Evolutionary conservation across 2,888 invertebrate genomes (phyloP).

Genomic region (Cephus spinipes): DNA sequence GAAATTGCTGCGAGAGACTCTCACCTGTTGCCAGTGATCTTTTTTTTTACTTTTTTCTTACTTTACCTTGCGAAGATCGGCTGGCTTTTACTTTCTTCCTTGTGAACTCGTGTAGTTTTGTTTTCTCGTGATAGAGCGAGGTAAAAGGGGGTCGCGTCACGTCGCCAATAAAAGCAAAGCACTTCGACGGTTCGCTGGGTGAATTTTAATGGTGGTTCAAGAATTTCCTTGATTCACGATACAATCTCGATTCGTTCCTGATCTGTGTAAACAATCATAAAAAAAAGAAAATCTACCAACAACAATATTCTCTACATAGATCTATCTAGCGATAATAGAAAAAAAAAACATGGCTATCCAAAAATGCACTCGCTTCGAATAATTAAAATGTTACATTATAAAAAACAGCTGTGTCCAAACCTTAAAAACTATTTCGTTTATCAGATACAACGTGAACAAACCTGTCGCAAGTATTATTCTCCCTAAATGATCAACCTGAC

Average conservation of each 20-base stretch:
- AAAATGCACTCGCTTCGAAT: not conserved
- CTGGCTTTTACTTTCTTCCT: conserved; percentile 15
- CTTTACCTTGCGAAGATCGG: not conserved
- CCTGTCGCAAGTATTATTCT: not conserved
- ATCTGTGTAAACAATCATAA: not conserved
- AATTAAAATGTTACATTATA: not conserved
- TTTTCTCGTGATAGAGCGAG: no score
- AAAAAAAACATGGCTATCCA: not conserved
- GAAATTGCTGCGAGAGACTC: not conserved
- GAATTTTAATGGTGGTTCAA: no score
- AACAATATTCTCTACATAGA: not conserved
- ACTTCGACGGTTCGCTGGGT: no score
- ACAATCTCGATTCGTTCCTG: not conserved
- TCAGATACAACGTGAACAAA: not conserved
- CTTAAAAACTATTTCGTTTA: not conserved
- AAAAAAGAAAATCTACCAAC: not conserved
- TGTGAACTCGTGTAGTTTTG: not conserved
- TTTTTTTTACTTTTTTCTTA: conserved; percentile 35
- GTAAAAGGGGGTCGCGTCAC: no score
- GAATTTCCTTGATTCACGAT: not conserved
- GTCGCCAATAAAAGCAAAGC: no score
- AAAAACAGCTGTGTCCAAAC: not conserved
- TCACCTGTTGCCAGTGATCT: conserved; percentile 24
- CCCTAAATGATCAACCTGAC: not conserved
- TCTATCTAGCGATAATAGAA: not conserved